Base-by-base conservation (phyloP, 2,113 vertebrate genomes). In the Phodopus roborovskii region DNA sequence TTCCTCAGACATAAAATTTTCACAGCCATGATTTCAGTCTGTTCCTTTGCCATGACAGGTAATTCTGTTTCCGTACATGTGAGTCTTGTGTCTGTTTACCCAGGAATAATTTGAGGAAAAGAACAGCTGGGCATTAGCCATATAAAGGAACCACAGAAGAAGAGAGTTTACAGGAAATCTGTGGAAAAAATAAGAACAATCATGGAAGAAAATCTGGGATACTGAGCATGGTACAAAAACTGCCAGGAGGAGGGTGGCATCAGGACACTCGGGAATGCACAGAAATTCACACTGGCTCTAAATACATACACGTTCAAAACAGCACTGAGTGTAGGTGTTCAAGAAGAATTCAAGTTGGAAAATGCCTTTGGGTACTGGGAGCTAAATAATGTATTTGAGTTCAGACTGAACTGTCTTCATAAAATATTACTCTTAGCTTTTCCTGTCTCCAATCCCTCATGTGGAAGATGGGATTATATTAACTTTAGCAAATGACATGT, bases 281-380 rank as follows among this genome's bases (percentile, higher is more conserved):
- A 64, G 16, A 70, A 64, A 70, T 71, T 90, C 81, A 77, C 1
- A 56, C 50, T 92, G 71, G 10, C 68, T 87, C 83, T 58, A 66
- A 90, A 50, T 84, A 62, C 6, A 39, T 70, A 74, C 28, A 58
- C 50, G 53, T 79, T 78, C 53, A 91, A 91, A 95, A 88, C 26
- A 30, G 60, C 42, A 42, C 28, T 83, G 86, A 45, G 88, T 26
- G 73, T 64, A 53, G 13, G 24, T 48, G 33, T 39, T 94, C 56
- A 75, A 94, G 79, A 64, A 75, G 70, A 95, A 91, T 84, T 48
- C 60, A 26, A 88, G 53, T 58, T 87, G 42, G 42, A n/a, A 81
- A 92, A 56, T 81, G n/a, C 11, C 50, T 71, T 93, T 81, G 66
- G 53, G 39, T 74, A 48, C 77, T 11, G 4, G 64, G 24, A 28